Percentiles rank a stretch among this genome's conserved stretches.
These are phyloP conservation scores for Palloptera scutellata DNA, from an alignment of 2,888 invertebrate genomes.

Conservation along the genomic window DNA sequence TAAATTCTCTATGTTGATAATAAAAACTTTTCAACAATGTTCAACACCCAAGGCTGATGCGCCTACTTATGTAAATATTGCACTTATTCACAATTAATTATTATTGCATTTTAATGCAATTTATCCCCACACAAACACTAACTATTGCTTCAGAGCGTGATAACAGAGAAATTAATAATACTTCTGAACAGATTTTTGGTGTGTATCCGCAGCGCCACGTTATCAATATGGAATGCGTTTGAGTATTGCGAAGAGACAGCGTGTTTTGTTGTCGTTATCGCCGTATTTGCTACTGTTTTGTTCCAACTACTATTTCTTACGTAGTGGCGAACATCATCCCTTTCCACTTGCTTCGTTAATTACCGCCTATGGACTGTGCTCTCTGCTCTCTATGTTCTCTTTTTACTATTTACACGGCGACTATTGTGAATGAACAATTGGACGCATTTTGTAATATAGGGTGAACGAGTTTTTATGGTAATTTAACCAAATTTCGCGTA, in stretches of 20 bases:
- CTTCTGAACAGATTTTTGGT: background rate
- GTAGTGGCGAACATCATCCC: too few relatives aligned
- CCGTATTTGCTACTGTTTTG: background rate
- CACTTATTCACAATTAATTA: background rate
- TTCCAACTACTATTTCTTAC: too few relatives aligned
- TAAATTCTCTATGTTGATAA: background rate
- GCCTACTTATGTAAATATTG: background rate
- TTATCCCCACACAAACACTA: background rate
- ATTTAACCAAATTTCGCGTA: too few relatives aligned
- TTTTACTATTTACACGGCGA: background rate
- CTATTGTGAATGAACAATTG: too few relatives aligned
- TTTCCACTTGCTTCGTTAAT: background rate
- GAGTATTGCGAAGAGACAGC: background rate
- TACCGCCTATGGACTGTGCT: background rate
- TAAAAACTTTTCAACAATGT: too few relatives aligned
- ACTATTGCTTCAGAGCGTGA: background rate
- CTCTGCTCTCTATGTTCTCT: background rate
- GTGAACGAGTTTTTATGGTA: too few relatives aligned
- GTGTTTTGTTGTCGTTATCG: background rate
- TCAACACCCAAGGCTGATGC: background rate
- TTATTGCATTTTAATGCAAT: background rate
- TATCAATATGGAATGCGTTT: background rate
- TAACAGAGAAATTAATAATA: background rate
- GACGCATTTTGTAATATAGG: too few relatives aligned
- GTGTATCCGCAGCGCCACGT: background rate